Evolutionary conservation across 1,140 invertebrate species (phyloP), one percentile per base, ranked within the genome.

Genomic region (Drosophila pandora): DNA sequence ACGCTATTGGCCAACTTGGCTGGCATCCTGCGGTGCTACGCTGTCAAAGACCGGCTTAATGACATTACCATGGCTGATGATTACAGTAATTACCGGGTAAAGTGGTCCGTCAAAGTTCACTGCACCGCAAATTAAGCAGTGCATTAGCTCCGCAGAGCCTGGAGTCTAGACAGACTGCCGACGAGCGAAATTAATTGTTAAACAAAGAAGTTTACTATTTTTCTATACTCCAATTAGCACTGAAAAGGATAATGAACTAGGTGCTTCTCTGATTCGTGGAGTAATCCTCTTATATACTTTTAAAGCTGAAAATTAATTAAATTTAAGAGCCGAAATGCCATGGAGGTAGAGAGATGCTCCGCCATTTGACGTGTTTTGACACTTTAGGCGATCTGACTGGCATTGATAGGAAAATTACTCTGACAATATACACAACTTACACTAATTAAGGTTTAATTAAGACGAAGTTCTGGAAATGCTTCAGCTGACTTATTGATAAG

Each of bases 71-170:
- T 22, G 67, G 64, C 67, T 69, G 64, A 69, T 69, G 63, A 69
- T 69, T 68, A 69, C 64, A 69, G 67, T 69, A 69, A 69, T 69
- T 69, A 69, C 64, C 54, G 64, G 21, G 12, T 17, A 69, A 69
- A 69, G 67, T 69, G 53, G 37, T 55, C 49, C n/a, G 78, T 28
- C 61, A 82, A 37, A 82, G 79, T 81, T 81, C 79, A 78, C 48
- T 82, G 79, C 62, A 68, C 79, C 58, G 59, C 67, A 72, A 84
- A 83, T 84, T 85, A 62, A 85, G 64, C 71, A 41, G 30, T 50
- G 34, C 39, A 53, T 59, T 54, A 32, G 64, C 55, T 50, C 30
- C 30, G 22, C 30, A 39, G 25, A 28, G 25, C 7, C 25, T 28
- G 7, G 22, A 28, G 53, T 64, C 77, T 64, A 84, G 80, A 84